These are phyloP conservation scores for Gonocerus acuteangulatus DNA, from an alignment of 2,888 invertebrate species.

Conservation along the genomic window DNA sequence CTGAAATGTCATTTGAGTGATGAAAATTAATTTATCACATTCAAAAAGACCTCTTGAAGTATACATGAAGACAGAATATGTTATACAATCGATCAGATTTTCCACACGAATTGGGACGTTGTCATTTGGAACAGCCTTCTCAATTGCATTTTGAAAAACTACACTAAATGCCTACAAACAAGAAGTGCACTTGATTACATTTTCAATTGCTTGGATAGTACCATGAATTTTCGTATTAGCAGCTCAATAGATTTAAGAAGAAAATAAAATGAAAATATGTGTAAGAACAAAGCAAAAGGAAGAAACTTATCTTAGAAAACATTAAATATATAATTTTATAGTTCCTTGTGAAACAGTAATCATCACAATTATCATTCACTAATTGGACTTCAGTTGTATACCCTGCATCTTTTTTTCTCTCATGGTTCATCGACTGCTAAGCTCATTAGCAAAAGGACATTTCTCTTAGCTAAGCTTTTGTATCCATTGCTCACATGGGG, in stretches of 20 bases:
- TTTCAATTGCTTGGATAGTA: background rate
- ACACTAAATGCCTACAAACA: slow-evolving; percentile 81
- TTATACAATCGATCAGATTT: slow-evolving; percentile 89
- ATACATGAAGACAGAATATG: slow-evolving; percentile 89
- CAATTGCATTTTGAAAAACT: slow-evolving; percentile 95
- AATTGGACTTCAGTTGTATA: too few relatives aligned
- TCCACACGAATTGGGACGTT: slow-evolving; percentile 69
- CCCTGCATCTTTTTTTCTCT: too few relatives aligned
- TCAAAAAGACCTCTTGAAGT: slow-evolving; percentile 91
- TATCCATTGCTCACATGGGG: too few relatives aligned
- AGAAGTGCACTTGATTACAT: slow-evolving; percentile 18
- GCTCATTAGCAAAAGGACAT: too few relatives aligned
- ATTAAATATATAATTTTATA: too few relatives aligned
- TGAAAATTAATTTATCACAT: slow-evolving; percentile 91
- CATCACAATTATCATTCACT: too few relatives aligned
- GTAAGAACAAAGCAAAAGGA: too few relatives aligned
- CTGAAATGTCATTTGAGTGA: slow-evolving; percentile 93
- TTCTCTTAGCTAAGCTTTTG: too few relatives aligned
- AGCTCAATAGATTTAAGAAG: background rate
- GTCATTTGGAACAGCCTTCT: slow-evolving; percentile 67
- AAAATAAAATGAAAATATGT: background rate
- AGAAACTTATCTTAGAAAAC: too few relatives aligned
- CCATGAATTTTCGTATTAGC: background rate
- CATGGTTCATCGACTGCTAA: too few relatives aligned
- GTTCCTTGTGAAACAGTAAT: too few relatives aligned